Evolutionary conservation across 2,797 vertebrate genomes (phyloP).

Genomic region (Pelochelys cantorii): DNA sequence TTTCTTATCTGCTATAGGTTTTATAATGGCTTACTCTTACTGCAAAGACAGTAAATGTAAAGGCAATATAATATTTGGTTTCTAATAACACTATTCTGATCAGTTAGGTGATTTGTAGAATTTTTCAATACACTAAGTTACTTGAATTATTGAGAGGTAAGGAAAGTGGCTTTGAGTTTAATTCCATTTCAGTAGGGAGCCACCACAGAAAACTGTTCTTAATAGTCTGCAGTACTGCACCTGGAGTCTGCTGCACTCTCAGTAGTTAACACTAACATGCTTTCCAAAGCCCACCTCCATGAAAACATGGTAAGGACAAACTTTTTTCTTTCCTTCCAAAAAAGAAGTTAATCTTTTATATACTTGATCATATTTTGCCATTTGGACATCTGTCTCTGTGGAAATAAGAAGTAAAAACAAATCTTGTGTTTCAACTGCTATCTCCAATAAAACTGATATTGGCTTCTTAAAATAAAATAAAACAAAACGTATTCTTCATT

Average conservation of each 20-base stretch:
- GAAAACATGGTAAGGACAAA: not conserved
- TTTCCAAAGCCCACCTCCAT: not conserved
- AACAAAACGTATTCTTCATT: not conserved
- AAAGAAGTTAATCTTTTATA: not conserved
- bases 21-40: not conserved
- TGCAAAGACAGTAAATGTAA: not conserved
- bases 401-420: not conserved
- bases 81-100: conserved; percentile 22
- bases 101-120: not conserved
- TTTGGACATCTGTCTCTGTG: not conserved
- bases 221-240: conserved; percentile 12
- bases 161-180: not conserved
- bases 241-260: not conserved
- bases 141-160: not conserved
- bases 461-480: conserved; percentile 1
- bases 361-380: not conserved
- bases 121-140: not conserved
- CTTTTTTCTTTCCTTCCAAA: accelerated
- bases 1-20: conserved; percentile 40
- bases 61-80: conserved; percentile 40
- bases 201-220: not conserved
- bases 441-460: not conserved
- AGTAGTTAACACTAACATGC: not conserved
- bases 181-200: not conserved
- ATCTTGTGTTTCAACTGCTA: not conserved